These are phyloP conservation scores for Dilophus febrilis DNA, from an alignment of 2,888 invertebrate genomes.

Conservation along the genomic window DNA sequence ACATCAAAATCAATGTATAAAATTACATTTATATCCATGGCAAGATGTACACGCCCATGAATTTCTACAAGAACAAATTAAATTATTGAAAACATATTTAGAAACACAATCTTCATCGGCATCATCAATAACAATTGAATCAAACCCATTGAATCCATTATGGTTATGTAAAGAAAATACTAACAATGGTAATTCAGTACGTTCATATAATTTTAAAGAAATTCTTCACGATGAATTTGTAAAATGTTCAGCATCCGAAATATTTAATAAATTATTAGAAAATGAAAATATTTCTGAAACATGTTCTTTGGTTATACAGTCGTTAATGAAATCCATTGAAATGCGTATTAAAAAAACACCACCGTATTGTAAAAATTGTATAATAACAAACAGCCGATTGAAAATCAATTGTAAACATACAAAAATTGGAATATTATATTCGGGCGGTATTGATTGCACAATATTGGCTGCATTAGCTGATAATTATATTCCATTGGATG, in stretches of 20 bases:
- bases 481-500: slow-evolving; percentile 38
- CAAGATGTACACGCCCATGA: slow-evolving; percentile 1
- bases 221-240: slow-evolving; percentile 17
- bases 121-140: slow-evolving; percentile 10
- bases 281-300: slow-evolving; percentile 26
- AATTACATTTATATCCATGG: slow-evolving; percentile 16
- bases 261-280: slow-evolving; percentile 30
- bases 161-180: slow-evolving; percentile 10
- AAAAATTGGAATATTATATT: slow-evolving; percentile 72
- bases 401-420: slow-evolving; percentile 36
- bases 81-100: too few species aligned
- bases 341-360: slow-evolving; percentile 43
- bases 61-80: slow-evolving; percentile 2
- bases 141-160: slow-evolving; percentile 9
- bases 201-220: slow-evolving; percentile 4
- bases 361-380: slow-evolving; percentile 42
- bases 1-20: too few species aligned
- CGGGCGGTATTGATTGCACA: slow-evolving; percentile 94
- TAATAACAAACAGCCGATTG: slow-evolving; percentile 16
- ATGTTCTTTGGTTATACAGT: too few species aligned
- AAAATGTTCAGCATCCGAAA: slow-evolving; percentile 17
- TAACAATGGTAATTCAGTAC: neutral
- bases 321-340: slow-evolving; percentile 42
- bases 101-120: too few species aligned
- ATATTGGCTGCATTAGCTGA: slow-evolving; percentile 67